Evolutionary conservation across 2,113 vertebrate species (phyloP).

Genomic region (Solea senegalensis): DNA sequence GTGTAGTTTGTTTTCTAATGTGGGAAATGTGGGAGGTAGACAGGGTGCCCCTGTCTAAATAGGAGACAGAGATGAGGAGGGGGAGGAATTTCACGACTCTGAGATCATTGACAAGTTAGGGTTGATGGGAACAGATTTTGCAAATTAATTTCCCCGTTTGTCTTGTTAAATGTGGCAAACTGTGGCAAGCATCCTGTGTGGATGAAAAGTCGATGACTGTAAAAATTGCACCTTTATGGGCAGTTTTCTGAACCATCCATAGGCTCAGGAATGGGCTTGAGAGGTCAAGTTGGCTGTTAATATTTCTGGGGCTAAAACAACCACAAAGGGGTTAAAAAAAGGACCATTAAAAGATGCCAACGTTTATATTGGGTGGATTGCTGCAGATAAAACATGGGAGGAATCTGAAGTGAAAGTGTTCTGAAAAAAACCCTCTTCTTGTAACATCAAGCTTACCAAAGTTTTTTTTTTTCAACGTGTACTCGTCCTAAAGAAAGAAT

Average conservation of each 20-base stretch:
- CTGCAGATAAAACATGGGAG: neutral
- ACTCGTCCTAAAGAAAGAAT: neutral
- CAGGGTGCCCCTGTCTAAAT: slow-evolving; percentile 43
- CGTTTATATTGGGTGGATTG: neutral
- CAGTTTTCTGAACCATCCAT: neutral
- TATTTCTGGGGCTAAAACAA: neutral
- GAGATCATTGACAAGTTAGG: slow-evolving; percentile 54
- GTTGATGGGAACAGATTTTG: slow-evolving; percentile 17
- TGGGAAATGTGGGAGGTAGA: slow-evolving; percentile 21
- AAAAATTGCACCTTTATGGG: neutral
- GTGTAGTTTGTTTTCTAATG: slow-evolving; percentile 60
- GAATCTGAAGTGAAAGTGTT: neutral
- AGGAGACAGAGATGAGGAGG: slow-evolving; percentile 30
- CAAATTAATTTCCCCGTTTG: slow-evolving; percentile 46
- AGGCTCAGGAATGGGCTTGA: neutral
- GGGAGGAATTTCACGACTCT: slow-evolving; percentile 54
- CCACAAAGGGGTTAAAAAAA: neutral
- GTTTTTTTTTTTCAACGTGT: neutral
- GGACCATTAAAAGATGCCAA: neutral
- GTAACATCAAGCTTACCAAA: too few relatives aligned
- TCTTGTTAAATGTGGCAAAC: slow-evolving; percentile 18
- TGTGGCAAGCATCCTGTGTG: neutral
- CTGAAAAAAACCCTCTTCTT: too few relatives aligned
- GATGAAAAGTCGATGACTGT: neutral
- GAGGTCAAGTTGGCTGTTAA: neutral